Conservation (phyloP, 2,797 vertebrate genomes). For the Cheracebus regulus region DNA sequence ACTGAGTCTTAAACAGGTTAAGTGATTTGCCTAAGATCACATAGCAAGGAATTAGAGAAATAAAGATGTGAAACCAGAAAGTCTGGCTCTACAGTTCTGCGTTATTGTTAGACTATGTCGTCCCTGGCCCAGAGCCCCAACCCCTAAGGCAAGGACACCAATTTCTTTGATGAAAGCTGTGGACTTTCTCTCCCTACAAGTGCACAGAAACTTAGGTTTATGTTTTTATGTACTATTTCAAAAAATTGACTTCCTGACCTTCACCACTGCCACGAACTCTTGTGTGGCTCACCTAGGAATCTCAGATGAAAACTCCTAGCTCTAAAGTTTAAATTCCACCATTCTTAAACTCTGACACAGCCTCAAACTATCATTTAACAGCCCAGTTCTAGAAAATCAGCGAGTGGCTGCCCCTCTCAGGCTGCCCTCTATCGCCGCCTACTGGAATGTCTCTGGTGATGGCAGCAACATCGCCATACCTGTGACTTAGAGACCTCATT, state of each 20-base stretch:
- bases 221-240: background rate
- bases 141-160: background rate
- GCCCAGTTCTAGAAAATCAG: background rate
- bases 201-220: background rate
- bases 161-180: background rate
- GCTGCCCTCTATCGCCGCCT: slow-evolving; percentile 24
- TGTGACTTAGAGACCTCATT: background rate
- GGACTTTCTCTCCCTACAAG: background rate
- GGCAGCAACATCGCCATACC: background rate
- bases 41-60: background rate
- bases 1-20: background rate
- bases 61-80: slow-evolving; percentile 24
- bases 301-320: background rate
- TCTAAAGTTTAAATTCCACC: slow-evolving; percentile 23
- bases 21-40: slow-evolving; percentile 7
- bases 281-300: background rate
- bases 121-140: background rate
- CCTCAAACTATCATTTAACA: background rate
- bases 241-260: background rate
- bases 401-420: background rate
- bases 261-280: background rate
- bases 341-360: background rate
- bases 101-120: background rate
- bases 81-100: background rate
- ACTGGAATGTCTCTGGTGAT: background rate